Conservation (phyloP, 2,888 invertebrate genomes). For the Ditylenchus weischeri region DNA sequence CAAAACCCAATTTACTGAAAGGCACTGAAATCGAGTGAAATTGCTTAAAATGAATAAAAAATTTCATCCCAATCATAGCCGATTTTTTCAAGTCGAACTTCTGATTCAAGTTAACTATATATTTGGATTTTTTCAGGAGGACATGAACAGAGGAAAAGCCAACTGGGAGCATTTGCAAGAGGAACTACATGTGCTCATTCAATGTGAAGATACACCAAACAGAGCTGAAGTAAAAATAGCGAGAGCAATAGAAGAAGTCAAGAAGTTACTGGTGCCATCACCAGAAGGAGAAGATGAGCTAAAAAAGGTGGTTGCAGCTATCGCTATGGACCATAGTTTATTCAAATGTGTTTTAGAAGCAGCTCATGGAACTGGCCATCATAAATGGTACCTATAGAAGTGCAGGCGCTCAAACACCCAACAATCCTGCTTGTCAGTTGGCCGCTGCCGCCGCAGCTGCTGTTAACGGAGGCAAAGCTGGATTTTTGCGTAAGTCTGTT, state of each 20-base stretch:
- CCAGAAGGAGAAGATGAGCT: slow-evolving; percentile 96
- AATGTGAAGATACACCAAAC: slow-evolving; percentile 97
- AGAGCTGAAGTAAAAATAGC: slow-evolving; percentile 88
- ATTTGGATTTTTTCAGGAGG: slow-evolving; percentile 73
- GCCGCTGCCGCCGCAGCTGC: slow-evolving; percentile 9
- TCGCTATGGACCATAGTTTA: no score
- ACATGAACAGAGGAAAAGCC: slow-evolving; percentile 96
- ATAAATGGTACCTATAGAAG: slow-evolving; percentile 87
- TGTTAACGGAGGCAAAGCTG: slow-evolving; percentile 9
- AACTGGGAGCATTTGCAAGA: slow-evolving; percentile 98
- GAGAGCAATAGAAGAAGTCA: slow-evolving; percentile 94
- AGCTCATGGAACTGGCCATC: slow-evolving; percentile 98
- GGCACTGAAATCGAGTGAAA: no score
- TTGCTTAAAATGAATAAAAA: no score
- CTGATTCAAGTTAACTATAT: no score
- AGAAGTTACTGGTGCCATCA: slow-evolving; percentile 92
- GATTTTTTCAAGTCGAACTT: no score
- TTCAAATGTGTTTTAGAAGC: slow-evolving; percentile 65
- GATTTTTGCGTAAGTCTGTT: slow-evolving; percentile 11
- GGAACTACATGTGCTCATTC: slow-evolving; percentile 94
- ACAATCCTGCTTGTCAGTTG: neutral
- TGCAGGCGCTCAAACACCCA: slow-evolving; percentile 7
- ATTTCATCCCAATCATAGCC: no score
- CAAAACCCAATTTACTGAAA: no score
- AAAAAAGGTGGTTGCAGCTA: slow-evolving; percentile 69